phyloP scores from a whole-genome alignment of 2,888 invertebrate species.

The Homarus gammarus region DNA sequence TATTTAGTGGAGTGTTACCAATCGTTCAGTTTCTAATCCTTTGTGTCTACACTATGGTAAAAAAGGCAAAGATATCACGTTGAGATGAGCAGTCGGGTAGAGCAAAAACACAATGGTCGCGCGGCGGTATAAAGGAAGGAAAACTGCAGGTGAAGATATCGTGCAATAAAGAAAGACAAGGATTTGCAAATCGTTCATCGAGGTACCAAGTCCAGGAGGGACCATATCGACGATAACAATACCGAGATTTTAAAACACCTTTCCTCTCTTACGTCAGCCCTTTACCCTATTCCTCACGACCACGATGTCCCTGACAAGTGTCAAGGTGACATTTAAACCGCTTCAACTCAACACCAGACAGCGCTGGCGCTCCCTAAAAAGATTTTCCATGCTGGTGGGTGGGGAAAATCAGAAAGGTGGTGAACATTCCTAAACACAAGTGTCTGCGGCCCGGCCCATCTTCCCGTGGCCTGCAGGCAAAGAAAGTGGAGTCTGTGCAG shows the following conservation, averaged over 20 bases:
- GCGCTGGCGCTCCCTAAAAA: slow-evolving; percentile 9
- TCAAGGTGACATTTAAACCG: slow-evolving; percentile 29
- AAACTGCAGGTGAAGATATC: too few relatives aligned
- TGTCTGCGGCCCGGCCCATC: slow-evolving; percentile 27
- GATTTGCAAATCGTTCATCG: not conserved
- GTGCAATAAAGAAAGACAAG: not conserved
- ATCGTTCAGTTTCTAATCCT: slow-evolving; percentile 62
- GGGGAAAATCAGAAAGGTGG: slow-evolving; percentile 32
- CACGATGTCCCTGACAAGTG: not conserved
- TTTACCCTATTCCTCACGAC: not conserved
- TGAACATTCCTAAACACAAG: slow-evolving; percentile 30
- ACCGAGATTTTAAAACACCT: not conserved
- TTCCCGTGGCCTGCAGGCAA: slow-evolving; percentile 20
- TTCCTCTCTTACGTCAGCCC: not conserved
- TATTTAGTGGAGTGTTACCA: slow-evolving; percentile 55
- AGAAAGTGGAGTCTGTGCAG: slow-evolving; percentile 39
- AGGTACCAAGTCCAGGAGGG: not conserved
- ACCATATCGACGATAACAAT: not conserved
- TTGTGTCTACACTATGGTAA: slow-evolving; percentile 34
- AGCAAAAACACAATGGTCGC: not conserved
- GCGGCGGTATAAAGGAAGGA: not conserved
- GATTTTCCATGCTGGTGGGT: not conserved
- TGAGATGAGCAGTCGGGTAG: not conserved
- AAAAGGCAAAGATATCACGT: not conserved
- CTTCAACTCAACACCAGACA: not conserved